Percentiles rank a stretch among this genome's conserved stretches.
Evolutionary conservation across 2,888 invertebrate genomes (phyloP).

Genomic region (Brachyptera risi): DNA sequence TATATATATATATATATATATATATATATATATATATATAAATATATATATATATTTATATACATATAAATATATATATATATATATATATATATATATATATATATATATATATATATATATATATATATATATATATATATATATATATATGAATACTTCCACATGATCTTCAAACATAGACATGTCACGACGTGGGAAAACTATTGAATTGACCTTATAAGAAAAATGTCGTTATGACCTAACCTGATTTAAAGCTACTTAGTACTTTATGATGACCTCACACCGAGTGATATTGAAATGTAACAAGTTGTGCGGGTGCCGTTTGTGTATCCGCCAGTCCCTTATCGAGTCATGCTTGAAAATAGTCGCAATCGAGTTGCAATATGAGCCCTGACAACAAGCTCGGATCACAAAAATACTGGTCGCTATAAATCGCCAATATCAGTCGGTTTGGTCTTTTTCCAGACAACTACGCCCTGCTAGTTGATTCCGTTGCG

Average conservation of each 20-base stretch:
- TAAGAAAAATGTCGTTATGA: background rate
- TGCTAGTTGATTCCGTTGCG: background rate
- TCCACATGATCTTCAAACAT: background rate
- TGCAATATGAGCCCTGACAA: background rate
- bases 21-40: too few species aligned
- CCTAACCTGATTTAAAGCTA: background rate
- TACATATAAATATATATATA: too few species aligned
- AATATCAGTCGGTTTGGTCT: constrained; percentile 16
- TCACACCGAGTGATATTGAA: too few species aligned
- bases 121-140: too few species aligned
- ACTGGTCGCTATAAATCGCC: constrained; percentile 20
- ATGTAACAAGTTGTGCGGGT: too few species aligned
- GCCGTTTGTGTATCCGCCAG: background rate
- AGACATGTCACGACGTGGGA: constrained; percentile 4
- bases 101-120: too few species aligned
- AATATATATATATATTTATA: too few species aligned
- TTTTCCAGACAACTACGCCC: constrained; percentile 11
- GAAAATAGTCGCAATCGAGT: constrained; percentile 2
- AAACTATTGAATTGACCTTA: background rate
- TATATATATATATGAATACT: too few species aligned
- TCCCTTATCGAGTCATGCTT: background rate
- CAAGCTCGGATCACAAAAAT: constrained; percentile 17
- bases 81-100: too few species aligned
- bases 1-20: too few species aligned
- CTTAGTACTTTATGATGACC: background rate